Percentiles rank a stretch among this genome's conserved stretches.
Evolutionary conservation across 2,888 invertebrate genomes (phyloP).

Genomic region (Ischnus inquisitorius): DNA sequence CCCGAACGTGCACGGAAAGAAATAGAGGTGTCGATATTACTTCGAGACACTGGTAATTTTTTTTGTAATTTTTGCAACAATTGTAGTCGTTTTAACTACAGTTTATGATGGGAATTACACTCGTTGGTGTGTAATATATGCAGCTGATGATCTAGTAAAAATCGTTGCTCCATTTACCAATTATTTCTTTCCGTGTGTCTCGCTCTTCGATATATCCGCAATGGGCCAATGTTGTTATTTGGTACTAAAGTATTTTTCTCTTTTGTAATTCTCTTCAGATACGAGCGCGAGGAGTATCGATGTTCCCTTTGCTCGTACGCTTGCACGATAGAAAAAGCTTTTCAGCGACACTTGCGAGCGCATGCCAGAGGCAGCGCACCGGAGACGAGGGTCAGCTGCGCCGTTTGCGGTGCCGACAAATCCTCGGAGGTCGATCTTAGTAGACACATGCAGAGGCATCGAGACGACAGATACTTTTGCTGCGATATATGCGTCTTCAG

Average conservation of each 20-base stretch:
- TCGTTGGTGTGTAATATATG: too few relatives aligned
- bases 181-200: too few relatives aligned
- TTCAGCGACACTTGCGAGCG: constrained; percentile 86
- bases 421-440: constrained; percentile 86
- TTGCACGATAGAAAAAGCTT: constrained; percentile 87
- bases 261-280: constrained; percentile 79
- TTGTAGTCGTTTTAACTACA: too few relatives aligned
- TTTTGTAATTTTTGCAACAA: too few relatives aligned
- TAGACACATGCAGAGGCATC: constrained; percentile 86
- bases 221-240: constrained; percentile 26
- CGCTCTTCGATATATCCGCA: not conserved
- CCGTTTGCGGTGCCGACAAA: constrained; percentile 87
- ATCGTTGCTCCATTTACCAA: too few relatives aligned
- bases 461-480: constrained; percentile 86
- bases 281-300: constrained; percentile 87
- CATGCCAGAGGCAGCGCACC: constrained; percentile 85
- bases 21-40: too few relatives aligned
- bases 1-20: too few relatives aligned
- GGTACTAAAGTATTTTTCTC: not conserved
- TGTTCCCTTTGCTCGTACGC: constrained; percentile 87
- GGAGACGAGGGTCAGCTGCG: constrained; percentile 86
- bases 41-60: too few relatives aligned
- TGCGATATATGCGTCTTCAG: constrained; percentile 87
- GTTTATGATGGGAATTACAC: too few relatives aligned
- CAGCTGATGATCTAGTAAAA: too few relatives aligned